Evolutionary conservation across 2,113 vertebrate genomes (phyloP), one percentile per base, ranked within the genome.

Genomic region (Condylura cristata): DNA sequence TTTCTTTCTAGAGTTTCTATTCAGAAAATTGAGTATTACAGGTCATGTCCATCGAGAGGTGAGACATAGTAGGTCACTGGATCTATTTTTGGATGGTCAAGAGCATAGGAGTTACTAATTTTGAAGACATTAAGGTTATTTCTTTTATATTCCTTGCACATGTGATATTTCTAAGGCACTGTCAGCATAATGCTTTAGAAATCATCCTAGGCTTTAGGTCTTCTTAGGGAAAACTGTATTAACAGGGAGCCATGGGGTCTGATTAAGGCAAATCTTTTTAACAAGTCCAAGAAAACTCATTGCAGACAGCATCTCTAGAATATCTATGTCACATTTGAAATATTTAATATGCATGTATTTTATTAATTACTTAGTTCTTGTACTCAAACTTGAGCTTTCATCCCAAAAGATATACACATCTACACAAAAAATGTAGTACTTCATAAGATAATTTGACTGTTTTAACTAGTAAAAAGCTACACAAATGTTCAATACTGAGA

Each of bases 101-200:
- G 20, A 14, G 61, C 72, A 22, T 34, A 84, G 71, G 46, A n/a
- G 58, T 87, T 76, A 79, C 84, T 92, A 34, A 90, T 81, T 41
- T 89, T 39, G 66, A 80, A 89, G 76, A 85, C 34, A 90, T 96
- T 81, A 63, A 48, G 39, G 87, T 78, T 76, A 30, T 84, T 91
- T 95, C 66, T 90, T 92, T 74, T 41, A 63, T 88, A 39, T 71
- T 88, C 63, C 46, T 92, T 78, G 48, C 37, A 63, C 70, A 84
- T 72, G 24, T 71, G 18, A 80, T 53, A 71, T 32, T 72, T 91
- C 51, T 90, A n/a, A 93, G 66, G 53, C 20, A 3, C 28, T 28
- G 16, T 68, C 39, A 80, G 60, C 34, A 72, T 60, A 72, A 6
- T 56, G 18, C 53, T 56, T 56, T 56, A 56, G 74, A 91, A 95